phyloP scores from a whole-genome alignment of 92 coral and sea anemone genomes.

The Chrysogorgia sp. region DNA sequence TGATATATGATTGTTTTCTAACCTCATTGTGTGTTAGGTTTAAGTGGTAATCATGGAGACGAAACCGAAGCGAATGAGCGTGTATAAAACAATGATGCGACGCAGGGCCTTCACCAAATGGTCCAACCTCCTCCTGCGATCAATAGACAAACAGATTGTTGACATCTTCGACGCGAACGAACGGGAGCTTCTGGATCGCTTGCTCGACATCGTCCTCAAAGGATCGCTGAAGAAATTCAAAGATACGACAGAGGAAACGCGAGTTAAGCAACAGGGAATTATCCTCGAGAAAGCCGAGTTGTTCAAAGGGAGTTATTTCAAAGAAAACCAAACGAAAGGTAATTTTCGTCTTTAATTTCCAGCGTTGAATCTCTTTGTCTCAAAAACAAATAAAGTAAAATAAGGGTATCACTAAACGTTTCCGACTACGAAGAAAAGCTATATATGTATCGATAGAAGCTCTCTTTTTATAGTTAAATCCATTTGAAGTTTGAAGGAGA shows the following conservation, averaged over 20 bases:
- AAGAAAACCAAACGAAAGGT: slow-evolving; percentile 15
- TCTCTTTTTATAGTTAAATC: no score
- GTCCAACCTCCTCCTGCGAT: slow-evolving; percentile 68
- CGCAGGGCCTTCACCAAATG: slow-evolving; percentile 92
- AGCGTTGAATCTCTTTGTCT: background rate
- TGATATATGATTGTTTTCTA: slow-evolving; percentile 7
- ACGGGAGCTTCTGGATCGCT: slow-evolving; percentile 59
- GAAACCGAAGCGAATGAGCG: slow-evolving; percentile 33
- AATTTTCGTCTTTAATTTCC: background rate
- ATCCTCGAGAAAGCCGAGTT: slow-evolving; percentile 2
- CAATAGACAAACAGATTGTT: slow-evolving; percentile 56
- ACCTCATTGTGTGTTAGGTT: slow-evolving; percentile 9
- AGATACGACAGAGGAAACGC: background rate
- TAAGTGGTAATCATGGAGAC: slow-evolving; percentile 22
- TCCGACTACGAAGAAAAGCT: no score
- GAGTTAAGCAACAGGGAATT: background rate
- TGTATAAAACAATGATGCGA: slow-evolving; percentile 58
- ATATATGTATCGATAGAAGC: no score
- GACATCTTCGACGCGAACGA: slow-evolving; percentile 73
- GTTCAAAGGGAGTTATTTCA: slow-evolving; percentile 30
- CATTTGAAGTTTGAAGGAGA: no score
- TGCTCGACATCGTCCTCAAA: slow-evolving; percentile 54
- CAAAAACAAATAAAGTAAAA: no score
- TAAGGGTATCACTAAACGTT: no score
- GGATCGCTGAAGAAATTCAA: slow-evolving; percentile 26